These are phyloP conservation scores for Thera britannica DNA, from an alignment of 2,888 invertebrate genomes.

Conservation along the genomic window DNA sequence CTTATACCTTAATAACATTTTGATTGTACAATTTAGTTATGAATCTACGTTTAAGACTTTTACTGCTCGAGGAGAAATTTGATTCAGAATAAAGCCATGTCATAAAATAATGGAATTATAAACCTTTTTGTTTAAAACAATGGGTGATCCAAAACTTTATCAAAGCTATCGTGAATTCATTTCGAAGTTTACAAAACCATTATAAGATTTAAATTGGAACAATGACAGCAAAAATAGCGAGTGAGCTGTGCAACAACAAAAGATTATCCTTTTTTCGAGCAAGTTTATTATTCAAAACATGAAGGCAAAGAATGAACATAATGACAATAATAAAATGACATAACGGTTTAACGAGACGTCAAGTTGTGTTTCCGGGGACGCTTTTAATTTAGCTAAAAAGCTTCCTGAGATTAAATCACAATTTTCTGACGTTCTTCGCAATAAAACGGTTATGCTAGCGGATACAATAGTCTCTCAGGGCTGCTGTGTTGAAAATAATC, in stretches of 20 bases:
- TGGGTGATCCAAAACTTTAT: no score
- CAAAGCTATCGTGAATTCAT: constrained; percentile 6
- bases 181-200: constrained; percentile 26
- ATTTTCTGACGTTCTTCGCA: constrained; percentile 12
- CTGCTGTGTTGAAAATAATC: neutral
- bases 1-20: neutral
- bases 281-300: constrained; percentile 31
- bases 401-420: constrained; percentile 16
- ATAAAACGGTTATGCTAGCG: neutral
- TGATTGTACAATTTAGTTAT: neutral
- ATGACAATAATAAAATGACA: no score
- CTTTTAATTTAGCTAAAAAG: constrained; percentile 24
- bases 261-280: constrained; percentile 12
- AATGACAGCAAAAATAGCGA: constrained; percentile 29
- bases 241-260: constrained; percentile 16
- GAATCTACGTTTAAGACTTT: no score
- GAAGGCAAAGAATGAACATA: constrained; percentile 22
- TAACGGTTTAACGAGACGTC: constrained; percentile 27
- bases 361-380: constrained; percentile 8
- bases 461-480: neutral
- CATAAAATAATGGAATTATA: no score
- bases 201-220: constrained; percentile 29
- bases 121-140: no score
- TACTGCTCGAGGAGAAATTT: no score
- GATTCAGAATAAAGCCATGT: no score